Evolutionary conservation across 2,797 vertebrate species (phyloP).

Genomic region (Adelosebastes latens): DNA sequence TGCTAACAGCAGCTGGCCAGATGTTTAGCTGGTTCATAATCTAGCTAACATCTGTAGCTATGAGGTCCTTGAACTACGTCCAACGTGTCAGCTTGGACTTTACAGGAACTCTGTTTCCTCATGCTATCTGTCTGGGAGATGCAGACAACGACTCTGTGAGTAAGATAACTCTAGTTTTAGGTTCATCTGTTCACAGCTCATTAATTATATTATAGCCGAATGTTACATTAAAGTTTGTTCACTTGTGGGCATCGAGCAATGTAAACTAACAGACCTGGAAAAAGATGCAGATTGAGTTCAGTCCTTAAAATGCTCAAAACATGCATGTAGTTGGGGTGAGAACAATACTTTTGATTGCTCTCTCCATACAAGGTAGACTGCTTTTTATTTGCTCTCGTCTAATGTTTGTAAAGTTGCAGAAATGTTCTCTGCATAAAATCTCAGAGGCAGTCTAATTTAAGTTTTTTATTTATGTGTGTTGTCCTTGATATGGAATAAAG

Average conservation of each 20-base stretch:
- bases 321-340: neutral
- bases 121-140: slow-evolving; percentile 94
- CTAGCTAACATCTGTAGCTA: too few relatives aligned
- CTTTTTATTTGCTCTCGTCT: neutral
- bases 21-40: too few relatives aligned
- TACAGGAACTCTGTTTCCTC: slow-evolving; percentile 92
- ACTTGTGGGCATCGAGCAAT: rapidly evolving
- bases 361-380: neutral
- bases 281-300: neutral
- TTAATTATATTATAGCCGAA: neutral
- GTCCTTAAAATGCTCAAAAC: too few relatives aligned
- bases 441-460: too few relatives aligned
- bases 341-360: neutral
- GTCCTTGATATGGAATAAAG: neutral
- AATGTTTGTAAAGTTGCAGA: neutral
- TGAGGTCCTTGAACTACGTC: slow-evolving; percentile 91
- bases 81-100: slow-evolving; percentile 93
- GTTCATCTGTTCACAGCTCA: neutral
- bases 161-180: neutral
- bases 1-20: too few relatives aligned
- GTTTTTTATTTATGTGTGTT: rapidly evolving
- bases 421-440: neutral
- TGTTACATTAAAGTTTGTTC: neutral
- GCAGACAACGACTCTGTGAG: slow-evolving; percentile 93
- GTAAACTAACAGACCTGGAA: neutral